These are phyloP conservation scores for Thaleichthys pacificus DNA, from an alignment of 2,797 vertebrate species.

Conservation along the genomic window DNA sequence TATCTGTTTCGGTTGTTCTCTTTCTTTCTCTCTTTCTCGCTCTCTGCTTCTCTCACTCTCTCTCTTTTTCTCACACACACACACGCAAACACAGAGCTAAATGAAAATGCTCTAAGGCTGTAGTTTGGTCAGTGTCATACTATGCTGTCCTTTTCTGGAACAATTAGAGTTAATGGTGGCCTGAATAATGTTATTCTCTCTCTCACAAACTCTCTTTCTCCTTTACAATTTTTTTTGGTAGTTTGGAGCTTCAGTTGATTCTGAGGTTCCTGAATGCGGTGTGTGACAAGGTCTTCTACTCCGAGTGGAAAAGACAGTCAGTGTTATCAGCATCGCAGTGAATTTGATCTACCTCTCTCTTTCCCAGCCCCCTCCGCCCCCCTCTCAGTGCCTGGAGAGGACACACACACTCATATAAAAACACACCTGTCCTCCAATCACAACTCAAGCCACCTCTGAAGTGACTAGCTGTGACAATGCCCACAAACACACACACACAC, in stretches of 20 bases:
- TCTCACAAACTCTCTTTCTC: constrained; percentile 52
- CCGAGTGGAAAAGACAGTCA: too few relatives aligned
- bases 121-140: constrained; percentile 47
- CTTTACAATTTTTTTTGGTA: constrained; percentile 32
- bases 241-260: too few relatives aligned
- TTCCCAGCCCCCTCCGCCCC: constrained; percentile 12
- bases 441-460: neutral
- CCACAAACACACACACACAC: neutral
- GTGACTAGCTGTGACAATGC: neutral
- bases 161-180: constrained; percentile 26
- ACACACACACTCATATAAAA: neutral
- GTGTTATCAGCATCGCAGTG: too few relatives aligned
- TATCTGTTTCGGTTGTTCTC: neutral
- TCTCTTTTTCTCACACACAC: neutral
- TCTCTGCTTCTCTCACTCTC: neutral
- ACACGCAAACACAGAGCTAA: constrained; percentile 27
- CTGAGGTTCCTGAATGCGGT: too few relatives aligned
- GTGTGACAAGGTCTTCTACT: too few relatives aligned
- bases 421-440: neutral
- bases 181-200: neutral
- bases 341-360: neutral
- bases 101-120: constrained; percentile 48
- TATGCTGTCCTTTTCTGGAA: constrained; percentile 61
- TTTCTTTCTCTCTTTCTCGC: neutral
- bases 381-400: constrained; percentile 36